A percentile compares a stretch with the other conserved stretches of the same genome.
phyloP scores from a whole-genome alignment of 2,797 vertebrate species.

The Caiman crocodilus region DNA sequence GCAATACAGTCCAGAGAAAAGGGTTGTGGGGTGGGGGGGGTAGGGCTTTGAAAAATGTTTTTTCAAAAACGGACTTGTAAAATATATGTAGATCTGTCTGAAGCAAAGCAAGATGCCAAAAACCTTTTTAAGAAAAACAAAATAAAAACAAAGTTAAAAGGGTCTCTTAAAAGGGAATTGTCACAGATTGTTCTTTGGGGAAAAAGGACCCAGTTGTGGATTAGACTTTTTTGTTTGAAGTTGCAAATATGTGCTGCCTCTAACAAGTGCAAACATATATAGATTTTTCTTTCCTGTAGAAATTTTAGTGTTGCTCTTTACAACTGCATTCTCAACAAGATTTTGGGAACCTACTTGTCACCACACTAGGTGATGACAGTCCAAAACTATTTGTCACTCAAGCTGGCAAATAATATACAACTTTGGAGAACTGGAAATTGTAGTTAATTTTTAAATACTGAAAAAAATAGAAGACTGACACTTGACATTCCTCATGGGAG shows the following conservation, averaged over 20 bases:
- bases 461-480: neutral
- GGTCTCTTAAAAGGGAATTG: neutral
- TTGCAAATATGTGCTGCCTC: neutral
- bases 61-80: neutral
- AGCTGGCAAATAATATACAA: conserved; percentile 64
- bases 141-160: neutral
- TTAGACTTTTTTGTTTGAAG: neutral
- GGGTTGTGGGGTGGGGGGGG: neutral
- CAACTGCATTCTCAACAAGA: conserved; percentile 20
- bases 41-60: neutral
- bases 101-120: neutral
- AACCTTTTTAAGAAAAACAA: neutral
- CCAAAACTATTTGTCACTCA: conserved; percentile 49
- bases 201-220: neutral
- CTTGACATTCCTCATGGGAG: conserved; percentile 16
- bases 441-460: conserved; percentile 62
- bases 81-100: neutral
- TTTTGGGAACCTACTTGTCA: conserved; percentile 59
- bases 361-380: conserved; percentile 44
- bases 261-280: conserved; percentile 3
- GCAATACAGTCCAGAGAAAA: neutral
- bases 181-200: neutral
- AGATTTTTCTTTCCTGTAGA: conserved; percentile 36
- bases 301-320: conserved; percentile 16
- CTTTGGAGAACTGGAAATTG: conserved; percentile 13